phyloP scores from a whole-genome alignment of 2,113 vertebrate species.

The Tachuris rubrigastra region DNA sequence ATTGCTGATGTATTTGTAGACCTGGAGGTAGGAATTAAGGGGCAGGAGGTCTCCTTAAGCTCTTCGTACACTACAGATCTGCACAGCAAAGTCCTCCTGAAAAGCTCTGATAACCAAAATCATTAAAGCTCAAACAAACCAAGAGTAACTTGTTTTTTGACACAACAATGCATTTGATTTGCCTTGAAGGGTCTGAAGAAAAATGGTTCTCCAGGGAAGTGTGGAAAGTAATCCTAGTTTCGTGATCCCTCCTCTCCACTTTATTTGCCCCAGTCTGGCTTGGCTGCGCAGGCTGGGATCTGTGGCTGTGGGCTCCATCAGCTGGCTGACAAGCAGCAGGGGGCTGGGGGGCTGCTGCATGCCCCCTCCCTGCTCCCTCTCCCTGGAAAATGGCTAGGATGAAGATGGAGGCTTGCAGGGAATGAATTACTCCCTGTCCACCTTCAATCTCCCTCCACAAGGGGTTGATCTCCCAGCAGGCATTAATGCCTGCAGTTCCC shows the following conservation, averaged over 20 bases:
- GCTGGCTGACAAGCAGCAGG: not conserved
- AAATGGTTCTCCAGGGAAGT: conserved; percentile 16
- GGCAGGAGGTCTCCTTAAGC: conserved; percentile 21
- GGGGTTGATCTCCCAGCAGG: not conserved
- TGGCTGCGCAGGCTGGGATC: not conserved
- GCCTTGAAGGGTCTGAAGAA: not conserved
- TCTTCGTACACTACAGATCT: not conserved
- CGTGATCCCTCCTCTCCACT: not conserved
- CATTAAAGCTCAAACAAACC: conserved; percentile 49
- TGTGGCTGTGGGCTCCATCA: not conserved
- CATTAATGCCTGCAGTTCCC: not conserved
- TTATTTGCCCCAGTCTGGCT: not conserved
- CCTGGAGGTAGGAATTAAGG: not conserved
- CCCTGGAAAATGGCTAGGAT: not conserved
- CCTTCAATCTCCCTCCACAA: not conserved
- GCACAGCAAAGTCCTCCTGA: conserved; percentile 15
- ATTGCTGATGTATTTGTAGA: not conserved
- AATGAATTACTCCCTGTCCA: too few species aligned
- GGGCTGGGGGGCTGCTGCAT: not conserved
- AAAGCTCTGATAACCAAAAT: conserved; percentile 66
- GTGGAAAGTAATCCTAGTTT: conserved; percentile 3
- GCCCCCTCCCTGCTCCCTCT: not conserved
- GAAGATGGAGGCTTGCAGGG: not conserved
- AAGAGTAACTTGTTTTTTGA: conserved; percentile 18
- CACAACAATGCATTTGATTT: conserved; percentile 29